Evolutionary conservation across 2,888 invertebrate genomes (phyloP).

Genomic region (Drosophila quinaria): DNA sequence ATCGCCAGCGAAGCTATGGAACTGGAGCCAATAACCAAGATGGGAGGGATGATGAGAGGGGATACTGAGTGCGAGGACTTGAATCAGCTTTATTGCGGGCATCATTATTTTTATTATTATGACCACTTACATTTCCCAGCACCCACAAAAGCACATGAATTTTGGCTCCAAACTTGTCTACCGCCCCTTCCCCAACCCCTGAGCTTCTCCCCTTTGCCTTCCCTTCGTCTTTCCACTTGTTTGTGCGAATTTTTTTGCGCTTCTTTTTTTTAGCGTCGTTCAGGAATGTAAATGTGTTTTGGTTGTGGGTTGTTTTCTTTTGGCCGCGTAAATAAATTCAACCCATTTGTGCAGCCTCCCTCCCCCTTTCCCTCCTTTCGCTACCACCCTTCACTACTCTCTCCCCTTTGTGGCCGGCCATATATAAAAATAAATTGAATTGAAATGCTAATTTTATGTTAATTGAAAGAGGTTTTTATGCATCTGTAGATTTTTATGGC

Average conservation of each 20-base stretch:
- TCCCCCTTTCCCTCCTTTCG: not conserved
- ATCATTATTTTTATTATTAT: constrained; percentile 85
- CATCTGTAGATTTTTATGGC: constrained; percentile 76
- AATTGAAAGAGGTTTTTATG: constrained; percentile 83
- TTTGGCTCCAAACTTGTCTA: constrained; percentile 34
- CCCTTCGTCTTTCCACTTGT: not conserved
- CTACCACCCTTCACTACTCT: not conserved
- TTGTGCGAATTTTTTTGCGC: constrained; percentile 24
- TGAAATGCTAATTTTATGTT: constrained; percentile 85
- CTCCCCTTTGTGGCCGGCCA: constrained; percentile 21
- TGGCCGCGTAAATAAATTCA: constrained; percentile 73
- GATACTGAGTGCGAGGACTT: constrained; percentile 68
- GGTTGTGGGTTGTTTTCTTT: constrained; percentile 17
- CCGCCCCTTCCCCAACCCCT: too few species aligned
- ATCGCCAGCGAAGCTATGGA: constrained; percentile 55
- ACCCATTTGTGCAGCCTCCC: constrained; percentile 67
- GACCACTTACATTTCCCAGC: constrained; percentile 78
- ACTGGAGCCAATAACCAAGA: constrained; percentile 58
- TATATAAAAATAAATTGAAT: constrained; percentile 83
- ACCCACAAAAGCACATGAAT: constrained; percentile 70
- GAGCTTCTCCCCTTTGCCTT: not conserved
- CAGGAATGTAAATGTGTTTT: constrained; percentile 69
- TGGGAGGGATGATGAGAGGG: not conserved
- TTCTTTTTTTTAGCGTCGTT: constrained; percentile 49
- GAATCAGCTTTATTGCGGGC: constrained; percentile 85